Percentiles rank a stretch among this genome's conserved stretches.
phyloP scores from a whole-genome alignment of 2,888 invertebrate genomes.

The Terebella lapidaria region DNA sequence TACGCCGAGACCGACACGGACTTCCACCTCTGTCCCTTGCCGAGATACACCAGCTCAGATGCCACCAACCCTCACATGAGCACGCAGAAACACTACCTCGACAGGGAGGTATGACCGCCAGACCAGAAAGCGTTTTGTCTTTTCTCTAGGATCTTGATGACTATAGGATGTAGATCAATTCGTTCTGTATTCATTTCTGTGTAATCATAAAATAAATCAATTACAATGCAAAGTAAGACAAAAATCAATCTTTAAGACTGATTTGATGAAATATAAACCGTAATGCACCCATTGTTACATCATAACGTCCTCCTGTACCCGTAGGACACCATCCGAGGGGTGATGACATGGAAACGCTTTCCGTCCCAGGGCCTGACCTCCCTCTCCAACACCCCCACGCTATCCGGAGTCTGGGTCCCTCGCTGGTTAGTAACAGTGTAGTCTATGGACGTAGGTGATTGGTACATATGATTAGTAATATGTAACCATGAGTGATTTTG shows the following conservation, averaged over 20 bases:
- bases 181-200: too few relatives aligned
- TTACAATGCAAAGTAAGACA: too few relatives aligned
- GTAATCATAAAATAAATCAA: not conserved
- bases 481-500: not conserved
- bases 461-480: not conserved
- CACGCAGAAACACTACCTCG: constrained; percentile 48
- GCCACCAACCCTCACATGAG: constrained; percentile 33
- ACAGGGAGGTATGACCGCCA: constrained; percentile 40
- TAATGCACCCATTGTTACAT: not conserved
- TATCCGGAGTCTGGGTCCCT: constrained; percentile 51
- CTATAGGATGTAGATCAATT: too few relatives aligned
- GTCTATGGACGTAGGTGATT: constrained; percentile 37
- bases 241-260: too few relatives aligned
- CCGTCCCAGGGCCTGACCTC: constrained; percentile 50
- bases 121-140: not conserved
- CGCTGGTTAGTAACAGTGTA: constrained; percentile 39
- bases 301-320: too few relatives aligned
- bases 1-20: constrained; percentile 49
- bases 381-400: constrained; percentile 45
- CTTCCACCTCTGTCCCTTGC: constrained; percentile 51
- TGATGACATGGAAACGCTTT: constrained; percentile 52
- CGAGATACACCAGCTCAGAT: constrained; percentile 37
- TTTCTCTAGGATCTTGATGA: too few relatives aligned
- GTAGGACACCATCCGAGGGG: constrained; percentile 47
- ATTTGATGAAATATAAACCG: not conserved